Percentiles rank a stretch among this genome's conserved stretches.
Conservation (phyloP, 2,888 invertebrate genomes). For the Drosophila falleni region DNA sequence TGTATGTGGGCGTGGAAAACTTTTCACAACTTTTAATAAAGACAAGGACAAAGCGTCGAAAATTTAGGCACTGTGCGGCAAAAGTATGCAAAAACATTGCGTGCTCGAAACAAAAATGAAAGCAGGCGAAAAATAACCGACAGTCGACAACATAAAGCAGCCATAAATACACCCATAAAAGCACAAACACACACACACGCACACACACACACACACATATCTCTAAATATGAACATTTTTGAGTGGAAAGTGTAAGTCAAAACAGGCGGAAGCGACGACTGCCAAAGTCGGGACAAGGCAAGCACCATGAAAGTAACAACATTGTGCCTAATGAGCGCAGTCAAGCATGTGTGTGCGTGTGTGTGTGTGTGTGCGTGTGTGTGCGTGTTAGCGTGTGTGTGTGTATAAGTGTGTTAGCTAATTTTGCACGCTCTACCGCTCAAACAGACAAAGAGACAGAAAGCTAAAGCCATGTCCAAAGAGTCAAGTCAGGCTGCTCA, state of each 20-base stretch:
- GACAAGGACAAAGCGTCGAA: constrained; percentile 67
- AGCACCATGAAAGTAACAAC: constrained; percentile 71
- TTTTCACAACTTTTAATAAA: constrained; percentile 74
- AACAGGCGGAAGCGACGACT: constrained; percentile 52
- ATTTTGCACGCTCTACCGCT: constrained; percentile 54
- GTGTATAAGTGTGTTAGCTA: constrained; percentile 42
- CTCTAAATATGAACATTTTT: constrained; percentile 45
- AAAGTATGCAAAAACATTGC: constrained; percentile 66
- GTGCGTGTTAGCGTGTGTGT: constrained; percentile 16
- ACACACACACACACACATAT: not conserved
- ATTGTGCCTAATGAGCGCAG: constrained; percentile 73
- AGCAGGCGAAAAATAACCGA: constrained; percentile 49
- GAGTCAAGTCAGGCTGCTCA: constrained; percentile 46
- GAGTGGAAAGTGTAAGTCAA: constrained; percentile 64
- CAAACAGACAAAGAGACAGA: constrained; percentile 13
- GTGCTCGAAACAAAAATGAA: constrained; percentile 58
- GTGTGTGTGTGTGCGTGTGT: constrained; percentile 10
- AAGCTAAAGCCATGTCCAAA: constrained; percentile 54
- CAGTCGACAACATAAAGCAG: constrained; percentile 41
- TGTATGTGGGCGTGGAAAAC: constrained; percentile 34
- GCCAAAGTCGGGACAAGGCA: constrained; percentile 67
- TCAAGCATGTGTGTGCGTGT: constrained; percentile 50
- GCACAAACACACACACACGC: constrained; percentile 1
- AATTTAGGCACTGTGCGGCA: constrained; percentile 54
- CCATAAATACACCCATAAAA: constrained; percentile 26